A percentile compares a stretch with the other conserved stretches of the same genome.
Evolutionary conservation across 2,888 invertebrate species (phyloP).

Genomic region (Sceliomorpha sp.): DNA sequence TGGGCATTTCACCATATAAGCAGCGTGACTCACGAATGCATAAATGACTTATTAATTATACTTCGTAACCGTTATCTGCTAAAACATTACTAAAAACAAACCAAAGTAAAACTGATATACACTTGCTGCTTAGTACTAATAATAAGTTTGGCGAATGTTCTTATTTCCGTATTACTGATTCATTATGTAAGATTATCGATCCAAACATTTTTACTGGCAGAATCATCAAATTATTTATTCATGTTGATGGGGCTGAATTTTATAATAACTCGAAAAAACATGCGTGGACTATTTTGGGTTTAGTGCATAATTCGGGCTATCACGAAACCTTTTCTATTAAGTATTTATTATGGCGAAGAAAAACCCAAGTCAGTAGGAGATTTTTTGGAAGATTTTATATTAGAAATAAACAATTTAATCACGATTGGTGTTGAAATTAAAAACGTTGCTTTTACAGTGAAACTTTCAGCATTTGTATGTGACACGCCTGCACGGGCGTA

Average conservation of each 20-base stretch:
- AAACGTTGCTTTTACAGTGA: background rate
- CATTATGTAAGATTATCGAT: constrained; percentile 7
- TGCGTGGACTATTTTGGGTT: constrained; percentile 17
- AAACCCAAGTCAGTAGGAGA: constrained; percentile 14
- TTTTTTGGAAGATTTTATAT: constrained; percentile 9
- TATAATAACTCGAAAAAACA: constrained; percentile 1
- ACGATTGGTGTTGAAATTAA: constrained; percentile 2
- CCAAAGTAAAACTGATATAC: too few species aligned
- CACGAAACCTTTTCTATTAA: constrained; percentile 21
- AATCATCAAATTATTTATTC: background rate
- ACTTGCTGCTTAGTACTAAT: background rate
- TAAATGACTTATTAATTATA: too few species aligned
- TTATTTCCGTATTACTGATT: constrained; percentile 5
- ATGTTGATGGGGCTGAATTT: constrained; percentile 20
- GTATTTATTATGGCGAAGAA: constrained; percentile 16
- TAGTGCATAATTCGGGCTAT: constrained; percentile 9
- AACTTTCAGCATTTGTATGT: constrained; percentile 7
- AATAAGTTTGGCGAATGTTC: constrained; percentile 5
- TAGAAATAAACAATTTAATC: constrained; percentile 11
- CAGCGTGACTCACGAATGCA: too few species aligned
- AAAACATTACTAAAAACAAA: too few species aligned
- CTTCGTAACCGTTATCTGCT: too few species aligned
- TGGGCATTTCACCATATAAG: too few species aligned
- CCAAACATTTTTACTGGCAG: background rate
- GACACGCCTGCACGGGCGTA: constrained; percentile 21